These are phyloP conservation scores for Ammodytes dubius DNA, from an alignment of 2,113 vertebrate species.

Conservation along the genomic window DNA sequence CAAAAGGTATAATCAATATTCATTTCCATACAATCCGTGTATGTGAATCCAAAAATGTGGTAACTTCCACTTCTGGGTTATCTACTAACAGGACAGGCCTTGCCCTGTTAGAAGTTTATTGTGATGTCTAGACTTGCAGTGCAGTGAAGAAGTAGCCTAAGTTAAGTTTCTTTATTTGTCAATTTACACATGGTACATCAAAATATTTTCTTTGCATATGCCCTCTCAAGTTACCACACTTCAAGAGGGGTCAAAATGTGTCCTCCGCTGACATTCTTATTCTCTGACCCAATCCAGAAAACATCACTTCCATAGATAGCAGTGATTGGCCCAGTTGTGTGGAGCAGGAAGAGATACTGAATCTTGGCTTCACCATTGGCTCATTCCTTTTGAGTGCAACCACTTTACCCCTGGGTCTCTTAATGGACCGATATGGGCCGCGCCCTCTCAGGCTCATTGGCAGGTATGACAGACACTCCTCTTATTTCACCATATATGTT, in stretches of 20 bases:
- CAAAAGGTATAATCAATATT: neutral
- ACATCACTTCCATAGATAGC: constrained; percentile 39
- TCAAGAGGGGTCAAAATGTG: too few species aligned
- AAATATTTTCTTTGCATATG: too few species aligned
- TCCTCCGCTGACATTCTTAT: neutral
- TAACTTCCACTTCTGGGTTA: neutral
- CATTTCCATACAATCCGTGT: neutral
- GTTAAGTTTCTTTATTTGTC: too few species aligned
- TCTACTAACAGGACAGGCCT: neutral
- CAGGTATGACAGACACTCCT: constrained; percentile 79
- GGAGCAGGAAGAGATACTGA: constrained; percentile 89
- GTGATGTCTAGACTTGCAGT: neutral
- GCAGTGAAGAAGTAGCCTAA: neutral
- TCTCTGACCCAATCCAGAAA: constrained; percentile 43
- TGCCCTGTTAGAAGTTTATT: constrained; percentile 3
- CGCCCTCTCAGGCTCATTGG: constrained; percentile 88
- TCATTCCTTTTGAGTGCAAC: constrained; percentile 91
- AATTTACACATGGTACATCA: too few species aligned
- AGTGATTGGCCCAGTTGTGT: constrained; percentile 81
- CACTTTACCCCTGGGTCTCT: constrained; percentile 86
- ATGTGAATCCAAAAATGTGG: neutral
- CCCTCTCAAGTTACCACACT: too few species aligned
- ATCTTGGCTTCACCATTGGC: constrained; percentile 91
- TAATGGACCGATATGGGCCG: constrained; percentile 87
- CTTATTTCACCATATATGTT: neutral